Evolutionary conservation across 2,888 invertebrate genomes (phyloP), one percentile per base, ranked within the genome.

Genomic region (Acleris literana): DNA sequence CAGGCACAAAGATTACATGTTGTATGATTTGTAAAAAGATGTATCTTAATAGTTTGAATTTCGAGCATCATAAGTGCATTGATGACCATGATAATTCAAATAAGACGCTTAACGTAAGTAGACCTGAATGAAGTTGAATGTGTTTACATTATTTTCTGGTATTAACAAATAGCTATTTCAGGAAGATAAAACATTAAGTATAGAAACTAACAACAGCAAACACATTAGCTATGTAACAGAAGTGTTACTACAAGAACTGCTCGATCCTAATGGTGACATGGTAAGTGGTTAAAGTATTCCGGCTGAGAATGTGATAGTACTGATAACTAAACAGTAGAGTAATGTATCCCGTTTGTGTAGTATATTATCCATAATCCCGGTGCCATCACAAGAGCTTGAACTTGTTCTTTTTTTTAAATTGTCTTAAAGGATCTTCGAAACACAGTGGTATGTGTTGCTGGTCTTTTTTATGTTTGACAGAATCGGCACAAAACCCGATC

Each of bases 21-120:
- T 92, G 91, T 73, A 66, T 80, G 46, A 51, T 80, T n/a, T 91
- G 91, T 73, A 89, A 88, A 70, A 89, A 86, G 74, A 85, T 84
- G 76, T 91, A 81, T 74, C 62, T 88, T n/a, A 85, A 84, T 49
- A 83, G 75, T 66, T 78, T 76, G 33, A 74, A 79, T 55, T 87
- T 86, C 69, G 82, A 83, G 48, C 62, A 72, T 16, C 91, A 91
- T 71, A 65, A 59, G 4, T 91, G 91, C 73, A 64, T 68, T 59
- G 76, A 75, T 18, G 68, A 70, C 20, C 70, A 62, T 58, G 66
- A 53, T 60, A 62, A 66, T 22, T 29, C 60, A 9, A 70, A 64
- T 7, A 71, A 70, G 44, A 53, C 64, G 22, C 53, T 70, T 52
- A 66, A 71, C 66, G 73, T 75, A 69, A 68, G 71, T 60, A 70